phyloP scores from a whole-genome alignment of 2,888 invertebrate species.

The Noctua janthina region DNA sequence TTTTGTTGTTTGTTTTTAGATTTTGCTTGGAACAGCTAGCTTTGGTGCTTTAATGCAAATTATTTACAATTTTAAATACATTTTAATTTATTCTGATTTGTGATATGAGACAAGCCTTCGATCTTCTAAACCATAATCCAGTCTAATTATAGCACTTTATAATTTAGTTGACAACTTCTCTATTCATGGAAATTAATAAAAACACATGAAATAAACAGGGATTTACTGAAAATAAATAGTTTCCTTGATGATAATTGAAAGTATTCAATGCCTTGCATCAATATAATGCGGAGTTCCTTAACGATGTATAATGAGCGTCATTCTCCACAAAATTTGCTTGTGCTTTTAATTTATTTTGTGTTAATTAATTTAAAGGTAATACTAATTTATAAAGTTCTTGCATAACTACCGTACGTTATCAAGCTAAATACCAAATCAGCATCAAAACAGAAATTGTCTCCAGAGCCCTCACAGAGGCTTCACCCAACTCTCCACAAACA shows the following conservation, averaged over 20 bases:
- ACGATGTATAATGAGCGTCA: not conserved
- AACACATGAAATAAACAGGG: not conserved
- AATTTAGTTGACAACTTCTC: not conserved
- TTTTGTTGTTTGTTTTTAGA: too few relatives aligned
- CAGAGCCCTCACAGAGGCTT: conserved; percentile 69
- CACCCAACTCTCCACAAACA: conserved; percentile 58
- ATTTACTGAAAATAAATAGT: not conserved
- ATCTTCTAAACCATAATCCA: not conserved
- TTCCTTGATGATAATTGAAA: not conserved
- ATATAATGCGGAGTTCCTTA: conserved; percentile 6
- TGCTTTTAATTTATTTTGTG: not conserved
- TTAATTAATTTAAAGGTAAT: not conserved
- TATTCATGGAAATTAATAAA: not conserved
- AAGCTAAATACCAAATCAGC: not conserved
- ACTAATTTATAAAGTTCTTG: not conserved
- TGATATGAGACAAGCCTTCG: not conserved
- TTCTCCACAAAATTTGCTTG: not conserved
- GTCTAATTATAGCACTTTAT: not conserved
- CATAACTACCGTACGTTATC: too few relatives aligned
- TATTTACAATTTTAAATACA: not conserved
- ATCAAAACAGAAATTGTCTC: not conserved
- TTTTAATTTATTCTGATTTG: not conserved
- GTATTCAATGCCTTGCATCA: not conserved
- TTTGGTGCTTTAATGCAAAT: not conserved
- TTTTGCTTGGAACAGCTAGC: too few relatives aligned